A percentile compares a stretch with the other conserved stretches of the same genome.
phyloP scores from a whole-genome alignment of 2,113 vertebrate genomes.

The Meles meles region DNA sequence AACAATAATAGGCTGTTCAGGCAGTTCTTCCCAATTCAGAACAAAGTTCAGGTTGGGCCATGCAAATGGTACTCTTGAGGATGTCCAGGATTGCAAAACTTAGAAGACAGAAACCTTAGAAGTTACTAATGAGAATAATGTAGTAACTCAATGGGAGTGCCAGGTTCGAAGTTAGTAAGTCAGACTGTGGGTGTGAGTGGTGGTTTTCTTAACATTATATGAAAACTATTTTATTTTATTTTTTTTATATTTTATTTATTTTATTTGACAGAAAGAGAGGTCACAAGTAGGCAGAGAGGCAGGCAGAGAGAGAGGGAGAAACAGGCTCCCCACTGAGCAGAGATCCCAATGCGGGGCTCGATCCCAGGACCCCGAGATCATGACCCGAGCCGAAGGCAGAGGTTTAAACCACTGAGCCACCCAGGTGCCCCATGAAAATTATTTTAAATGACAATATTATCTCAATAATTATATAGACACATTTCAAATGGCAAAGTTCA shows the following conservation, averaged over 20 bases:
- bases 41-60: neutral
- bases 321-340: no score
- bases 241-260: no score
- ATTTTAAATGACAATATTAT: neutral
- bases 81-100: neutral
- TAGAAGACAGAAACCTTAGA: neutral
- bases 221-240: neutral
- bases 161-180: neutral
- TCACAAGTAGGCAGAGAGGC: no score
- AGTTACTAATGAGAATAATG: neutral
- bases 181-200: neutral
- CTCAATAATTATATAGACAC: neutral
- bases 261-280: no score
- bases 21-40: neutral
- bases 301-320: no score
- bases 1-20: neutral
- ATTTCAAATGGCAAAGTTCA: neutral
- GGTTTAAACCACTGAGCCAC: no score
- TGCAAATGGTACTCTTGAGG: neutral
- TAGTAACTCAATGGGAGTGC: neutral
- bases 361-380: no score
- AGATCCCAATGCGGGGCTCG: no score
- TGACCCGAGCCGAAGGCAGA: no score
- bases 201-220: neutral
- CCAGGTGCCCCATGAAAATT: no score